These are phyloP conservation scores for Mellivora capensis DNA, from an alignment of 2,113 vertebrate species.

Conservation along the genomic window DNA sequence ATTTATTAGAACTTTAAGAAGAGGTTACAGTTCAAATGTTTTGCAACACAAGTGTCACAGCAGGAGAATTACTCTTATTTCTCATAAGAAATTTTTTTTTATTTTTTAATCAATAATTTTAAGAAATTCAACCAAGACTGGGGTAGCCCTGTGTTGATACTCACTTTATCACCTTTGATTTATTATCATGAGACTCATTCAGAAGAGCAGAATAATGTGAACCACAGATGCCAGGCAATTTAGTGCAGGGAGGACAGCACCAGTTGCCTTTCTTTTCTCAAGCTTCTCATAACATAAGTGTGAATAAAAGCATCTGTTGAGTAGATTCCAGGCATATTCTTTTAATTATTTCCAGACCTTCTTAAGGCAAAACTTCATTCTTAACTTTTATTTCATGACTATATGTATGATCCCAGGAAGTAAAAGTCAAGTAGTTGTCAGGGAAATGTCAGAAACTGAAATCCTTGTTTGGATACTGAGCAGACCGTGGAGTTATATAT, in stretches of 20 bases:
- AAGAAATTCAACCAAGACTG: not conserved
- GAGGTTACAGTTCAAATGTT: not conserved
- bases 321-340: slow-evolving; percentile 19
- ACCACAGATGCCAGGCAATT: not conserved
- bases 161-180: slow-evolving; percentile 32
- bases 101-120: not conserved
- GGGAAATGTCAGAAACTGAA: slow-evolving; percentile 32
- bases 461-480: not conserved
- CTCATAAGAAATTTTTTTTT: not conserved
- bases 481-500: not conserved
- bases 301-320: slow-evolving; percentile 44
- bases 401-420: not conserved
- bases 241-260: not conserved
- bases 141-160: not conserved
- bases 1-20: slow-evolving; percentile 1
- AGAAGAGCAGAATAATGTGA: not conserved
- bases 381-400: slow-evolving; percentile 18
- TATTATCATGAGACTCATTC: slow-evolving; percentile 17
- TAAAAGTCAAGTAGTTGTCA: not conserved
- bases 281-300: not conserved
- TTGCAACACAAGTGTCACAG: not conserved
- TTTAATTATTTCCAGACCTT: slow-evolving; percentile 58
- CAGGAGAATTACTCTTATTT: slow-evolving; percentile 1
- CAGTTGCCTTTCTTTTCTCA: not conserved
- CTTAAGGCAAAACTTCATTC: not conserved